A percentile compares a stretch with the other conserved stretches of the same genome.
Conservation (phyloP, 2,113 vertebrate genomes). For the Penelope pileata region DNA sequence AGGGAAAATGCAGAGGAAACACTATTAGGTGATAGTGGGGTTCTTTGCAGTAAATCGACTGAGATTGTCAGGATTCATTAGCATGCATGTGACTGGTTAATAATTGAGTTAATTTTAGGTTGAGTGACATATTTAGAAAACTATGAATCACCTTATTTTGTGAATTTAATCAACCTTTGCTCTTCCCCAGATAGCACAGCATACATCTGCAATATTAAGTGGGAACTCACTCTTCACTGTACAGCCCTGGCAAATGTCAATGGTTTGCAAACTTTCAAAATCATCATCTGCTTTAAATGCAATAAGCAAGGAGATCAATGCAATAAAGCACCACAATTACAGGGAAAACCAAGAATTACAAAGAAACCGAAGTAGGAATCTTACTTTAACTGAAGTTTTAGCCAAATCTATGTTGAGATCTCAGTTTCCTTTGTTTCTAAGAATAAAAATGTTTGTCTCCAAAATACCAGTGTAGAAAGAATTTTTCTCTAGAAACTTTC, state of each 20-base stretch:
- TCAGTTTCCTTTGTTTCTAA: neutral
- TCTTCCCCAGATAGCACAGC: constrained; percentile 50
- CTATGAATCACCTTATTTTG: constrained; percentile 63
- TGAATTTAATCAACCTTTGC: constrained; percentile 69
- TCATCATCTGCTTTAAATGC: neutral
- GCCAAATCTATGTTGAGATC: neutral
- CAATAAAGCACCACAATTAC: neutral
- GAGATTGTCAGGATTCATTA: constrained; percentile 65
- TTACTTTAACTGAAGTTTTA: neutral
- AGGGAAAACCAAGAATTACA: neutral
- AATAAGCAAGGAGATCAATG: neutral
- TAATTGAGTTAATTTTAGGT: constrained; percentile 74
- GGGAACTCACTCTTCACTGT: constrained; percentile 27
- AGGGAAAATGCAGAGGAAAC: constrained; percentile 19
- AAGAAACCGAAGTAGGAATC: neutral
- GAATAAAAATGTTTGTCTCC: neutral
- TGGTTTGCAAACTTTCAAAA: neutral
- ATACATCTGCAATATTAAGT: constrained; percentile 54
- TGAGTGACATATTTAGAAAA: constrained; percentile 75
- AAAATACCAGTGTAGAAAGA: neutral
- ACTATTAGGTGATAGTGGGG: neutral
- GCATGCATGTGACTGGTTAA: constrained; percentile 70
- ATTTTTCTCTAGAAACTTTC: neutral
- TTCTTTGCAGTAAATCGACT: constrained; percentile 17
- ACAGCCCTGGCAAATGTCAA: neutral